phyloP scores from a whole-genome alignment of 1,140 invertebrate genomes.

The Drosophila pandora region DNA sequence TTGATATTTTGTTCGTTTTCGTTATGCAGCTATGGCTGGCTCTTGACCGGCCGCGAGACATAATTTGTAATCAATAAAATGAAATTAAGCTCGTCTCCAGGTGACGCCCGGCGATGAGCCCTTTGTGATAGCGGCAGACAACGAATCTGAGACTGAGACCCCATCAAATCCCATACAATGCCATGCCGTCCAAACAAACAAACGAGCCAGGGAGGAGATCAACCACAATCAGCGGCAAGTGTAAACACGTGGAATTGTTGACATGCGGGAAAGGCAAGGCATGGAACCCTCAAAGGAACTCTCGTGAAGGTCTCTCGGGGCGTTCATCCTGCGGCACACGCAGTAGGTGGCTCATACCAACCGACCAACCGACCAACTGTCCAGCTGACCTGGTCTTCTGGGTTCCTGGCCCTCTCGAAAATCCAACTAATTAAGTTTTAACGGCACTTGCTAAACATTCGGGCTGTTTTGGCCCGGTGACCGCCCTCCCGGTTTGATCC shows the following conservation, averaged over 20 bases:
- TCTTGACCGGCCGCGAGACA: conserved; percentile 46
- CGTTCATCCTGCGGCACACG: conserved; percentile 68
- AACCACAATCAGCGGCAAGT: conserved; percentile 76
- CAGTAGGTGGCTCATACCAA: conserved; percentile 55
- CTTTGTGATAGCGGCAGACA: conserved; percentile 68
- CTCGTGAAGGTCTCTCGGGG: conserved; percentile 53
- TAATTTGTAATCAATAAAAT: conserved; percentile 81
- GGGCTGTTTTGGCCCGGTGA: conserved; percentile 24
- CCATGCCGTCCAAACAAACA: conserved; percentile 6
- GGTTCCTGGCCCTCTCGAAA: conserved; percentile 42
- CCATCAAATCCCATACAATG: conserved; percentile 13
- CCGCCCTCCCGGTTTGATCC: conserved; percentile 7
- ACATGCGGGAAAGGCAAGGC: conserved; percentile 21
- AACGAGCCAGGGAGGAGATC: conserved; percentile 15
- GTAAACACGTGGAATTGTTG: conserved; percentile 70
- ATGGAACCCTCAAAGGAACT: conserved; percentile 22
- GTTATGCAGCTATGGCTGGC: conserved; percentile 30
- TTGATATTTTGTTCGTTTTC: conserved; percentile 36
- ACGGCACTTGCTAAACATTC: conserved; percentile 72
- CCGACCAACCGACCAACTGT: neutral
- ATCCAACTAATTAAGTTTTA: conserved; percentile 79
- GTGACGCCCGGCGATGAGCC: conserved; percentile 46
- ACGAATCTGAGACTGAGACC: conserved; percentile 8
- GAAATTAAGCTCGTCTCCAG: conserved; percentile 57
- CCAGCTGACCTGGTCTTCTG: conserved; percentile 28